Evolutionary conservation across 2,888 invertebrate genomes (phyloP).

Genomic region (Cenopis cana): DNA sequence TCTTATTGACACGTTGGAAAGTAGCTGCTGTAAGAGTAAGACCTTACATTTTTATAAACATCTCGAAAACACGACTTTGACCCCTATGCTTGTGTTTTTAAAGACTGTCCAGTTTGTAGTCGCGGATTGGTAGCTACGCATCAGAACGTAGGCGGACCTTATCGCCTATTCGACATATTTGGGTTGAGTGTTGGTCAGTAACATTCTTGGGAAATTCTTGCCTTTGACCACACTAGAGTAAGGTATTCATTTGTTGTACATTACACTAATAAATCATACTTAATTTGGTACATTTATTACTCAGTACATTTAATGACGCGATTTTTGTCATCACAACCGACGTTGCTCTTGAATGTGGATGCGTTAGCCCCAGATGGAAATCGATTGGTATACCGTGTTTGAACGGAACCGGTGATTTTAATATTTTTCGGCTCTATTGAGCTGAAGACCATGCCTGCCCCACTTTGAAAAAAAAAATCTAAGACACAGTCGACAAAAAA

Average conservation of each 20-base stretch:
- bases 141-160: conserved; percentile 68
- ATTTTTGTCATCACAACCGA: not conserved
- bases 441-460: no score
- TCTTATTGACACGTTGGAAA: conserved; percentile 83
- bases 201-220: conserved; percentile 57
- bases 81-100: conserved; percentile 52
- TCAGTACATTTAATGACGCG: no score
- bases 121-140: conserved; percentile 46
- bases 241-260: not conserved
- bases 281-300: no score
- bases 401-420: no score
- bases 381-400: no score
- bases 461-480: no score
- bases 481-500: no score
- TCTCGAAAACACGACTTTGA: conserved; percentile 50
- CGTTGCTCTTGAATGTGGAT: not conserved
- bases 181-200: conserved; percentile 68
- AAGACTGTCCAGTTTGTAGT: conserved; percentile 47
- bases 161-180: conserved; percentile 72
- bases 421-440: no score
- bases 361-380: not conserved
- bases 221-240: conserved; percentile 41
- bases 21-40: conserved; percentile 60
- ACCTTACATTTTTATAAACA: conserved; percentile 47
- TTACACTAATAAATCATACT: no score